Evolutionary conservation across 2,888 invertebrate species (phyloP).

Genomic region (Sepiola atlantica): DNA sequence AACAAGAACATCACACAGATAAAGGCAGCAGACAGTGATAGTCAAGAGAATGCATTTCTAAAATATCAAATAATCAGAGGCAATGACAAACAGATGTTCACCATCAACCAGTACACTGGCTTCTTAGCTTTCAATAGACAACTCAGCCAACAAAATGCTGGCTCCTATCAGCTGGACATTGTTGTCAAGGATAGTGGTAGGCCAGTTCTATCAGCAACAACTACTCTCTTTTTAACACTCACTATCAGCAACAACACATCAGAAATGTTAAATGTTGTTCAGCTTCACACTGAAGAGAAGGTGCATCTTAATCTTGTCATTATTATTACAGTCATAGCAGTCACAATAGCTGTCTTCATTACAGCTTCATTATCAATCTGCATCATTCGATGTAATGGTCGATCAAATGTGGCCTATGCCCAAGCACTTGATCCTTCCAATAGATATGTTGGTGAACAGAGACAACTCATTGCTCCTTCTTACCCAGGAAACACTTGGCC

Average conservation of each 20-base stretch:
- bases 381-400: slow-evolving; percentile 2
- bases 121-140: background rate
- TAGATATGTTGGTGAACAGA: background rate
- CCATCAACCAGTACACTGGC: background rate
- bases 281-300: background rate
- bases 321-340: background rate
- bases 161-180: background rate
- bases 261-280: background rate
- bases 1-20: background rate
- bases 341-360: background rate
- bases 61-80: background rate
- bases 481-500: background rate
- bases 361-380: background rate
- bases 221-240: background rate
- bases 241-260: background rate
- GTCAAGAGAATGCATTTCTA: slow-evolving; percentile 2
- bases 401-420: background rate
- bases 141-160: background rate
- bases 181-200: background rate
- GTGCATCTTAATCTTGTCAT: background rate
- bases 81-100: background rate
- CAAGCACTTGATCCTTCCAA: background rate
- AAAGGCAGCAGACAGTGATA: background rate
- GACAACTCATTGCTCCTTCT: background rate
- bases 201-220: background rate